Percentiles rank a stretch among this genome's conserved stretches.
phyloP scores from a whole-genome alignment of 2,797 vertebrate genomes.

The Coregonus suidteri region DNA sequence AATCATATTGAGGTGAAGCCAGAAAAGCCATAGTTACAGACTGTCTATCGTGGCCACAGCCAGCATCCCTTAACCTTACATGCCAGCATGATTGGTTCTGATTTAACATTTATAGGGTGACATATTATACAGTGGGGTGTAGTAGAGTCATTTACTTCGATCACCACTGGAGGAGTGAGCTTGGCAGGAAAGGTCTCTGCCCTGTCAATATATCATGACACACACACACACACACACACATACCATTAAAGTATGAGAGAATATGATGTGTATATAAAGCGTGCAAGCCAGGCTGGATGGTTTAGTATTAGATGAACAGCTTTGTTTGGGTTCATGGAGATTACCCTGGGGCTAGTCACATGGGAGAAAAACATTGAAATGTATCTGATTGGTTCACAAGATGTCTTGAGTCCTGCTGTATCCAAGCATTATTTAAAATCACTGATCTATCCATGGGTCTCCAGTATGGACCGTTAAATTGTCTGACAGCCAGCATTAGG shows the following conservation, averaged over 20 bases:
- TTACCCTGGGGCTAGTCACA: conserved; percentile 27
- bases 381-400: conserved; percentile 3
- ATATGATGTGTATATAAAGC: not conserved
- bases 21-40: not conserved
- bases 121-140: conserved; percentile 13
- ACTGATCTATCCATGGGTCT: not conserved
- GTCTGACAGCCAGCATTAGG: not conserved
- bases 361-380: conserved; percentile 16
- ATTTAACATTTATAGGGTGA: conserved; percentile 8
- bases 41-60: not conserved
- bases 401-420: not conserved
- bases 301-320: conserved; percentile 31
- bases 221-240: conserved; percentile 3
- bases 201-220: conserved; percentile 4
- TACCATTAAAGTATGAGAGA: not conserved
- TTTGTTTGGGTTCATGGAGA: conserved; percentile 40
- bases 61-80: not conserved
- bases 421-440: not conserved
- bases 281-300: not conserved
- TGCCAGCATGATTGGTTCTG: not conserved
- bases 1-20: not conserved
- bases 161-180: not conserved
- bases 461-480: not conserved
- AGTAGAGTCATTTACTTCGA: conserved; percentile 14
- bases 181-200: conserved; percentile 4